Conservation (phyloP, 1,140 invertebrate species). For the Orius laevigatus region DNA sequence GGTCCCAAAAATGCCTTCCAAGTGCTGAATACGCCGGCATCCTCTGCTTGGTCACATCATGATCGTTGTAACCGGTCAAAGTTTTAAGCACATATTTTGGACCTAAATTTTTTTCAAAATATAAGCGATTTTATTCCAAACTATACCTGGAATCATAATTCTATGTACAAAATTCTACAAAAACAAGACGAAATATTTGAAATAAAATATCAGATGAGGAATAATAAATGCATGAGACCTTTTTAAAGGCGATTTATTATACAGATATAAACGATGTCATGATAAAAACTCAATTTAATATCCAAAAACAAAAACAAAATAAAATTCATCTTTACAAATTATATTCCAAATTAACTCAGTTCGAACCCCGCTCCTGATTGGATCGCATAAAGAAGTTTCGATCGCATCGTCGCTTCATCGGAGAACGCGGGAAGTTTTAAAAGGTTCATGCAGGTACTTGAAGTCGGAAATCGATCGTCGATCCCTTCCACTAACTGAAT, state of each 20-base stretch:
- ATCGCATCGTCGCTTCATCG: conserved; percentile 54
- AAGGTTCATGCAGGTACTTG: conserved; percentile 95
- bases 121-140: too few species aligned
- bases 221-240: too few species aligned
- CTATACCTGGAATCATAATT: too few species aligned
- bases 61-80: conserved; percentile 5
- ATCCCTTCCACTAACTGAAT: conserved; percentile 83
- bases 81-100: conserved; percentile 3
- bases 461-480: conserved; percentile 75
- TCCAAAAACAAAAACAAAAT: neutral
- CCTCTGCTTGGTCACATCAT: conserved; percentile 1
- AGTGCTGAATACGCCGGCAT: conserved; percentile 1
- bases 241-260: too few species aligned
- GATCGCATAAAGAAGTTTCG: conserved; percentile 85
- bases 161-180: too few species aligned
- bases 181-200: too few species aligned
- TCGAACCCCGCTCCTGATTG: conserved; percentile 92
- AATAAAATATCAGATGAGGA: too few species aligned
- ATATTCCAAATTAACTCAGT: conserved; percentile 52
- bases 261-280: too few species aligned
- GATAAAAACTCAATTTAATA: too few species aligned
- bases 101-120: too few species aligned
- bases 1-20: neutral
- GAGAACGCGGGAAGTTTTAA: conserved; percentile 85
- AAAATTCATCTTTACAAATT: conserved; percentile 1